Base-by-base conservation (phyloP, 2,888 invertebrate genomes). In the Chrysolina oricalcia region DNA sequence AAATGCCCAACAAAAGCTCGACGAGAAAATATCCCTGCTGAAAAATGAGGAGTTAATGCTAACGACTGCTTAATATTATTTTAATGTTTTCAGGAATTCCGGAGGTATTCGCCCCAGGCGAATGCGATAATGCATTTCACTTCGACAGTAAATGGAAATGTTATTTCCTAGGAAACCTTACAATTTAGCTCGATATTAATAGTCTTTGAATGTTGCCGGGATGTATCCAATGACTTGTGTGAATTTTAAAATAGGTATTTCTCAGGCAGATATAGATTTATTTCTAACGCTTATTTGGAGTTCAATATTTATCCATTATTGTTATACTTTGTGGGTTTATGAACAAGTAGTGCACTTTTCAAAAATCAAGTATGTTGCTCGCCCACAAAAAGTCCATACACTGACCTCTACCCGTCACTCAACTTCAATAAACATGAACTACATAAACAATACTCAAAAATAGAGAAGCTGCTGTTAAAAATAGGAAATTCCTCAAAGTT, bases 41-140 rank as follows among this genome's bases (percentile, higher is more conserved):
- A 79, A 73, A 76, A 76, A 79, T 75, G 76, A 74, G 72, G 73
- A 75, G 72, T 78, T 78, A 75, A 80, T 80, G 79, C 76, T 80
- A 80, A 80, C 76, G 77, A 77, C 69, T 75, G 70, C 74, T 77
- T 79, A 73, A 79, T 77, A 77, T 77, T 75, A 75, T 79, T 79
- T 77, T 73, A 70, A 74, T 75, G 56, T 70, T 67, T 77, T 73
- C 74, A 64, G 71, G 69, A 78, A 73, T 73, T 71, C 48, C 63
- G 69, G 53, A 72, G 64, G 56, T 70, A 69, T 53, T 69, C 64
- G 23, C 68, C 69, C 65, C 70, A 65, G 56, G 56, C 48, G 63
- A 71, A 71, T 23, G 67, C 67, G 67, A 59, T 19, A 62, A 67
- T 66, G 71, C 50, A 66, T 71, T 74, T 74, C 63, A 67, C 66